A percentile compares a stretch with the other conserved stretches of the same genome.
Evolutionary conservation across 2,888 invertebrate species (phyloP).

Genomic region (Hypomecis punctinalis): DNA sequence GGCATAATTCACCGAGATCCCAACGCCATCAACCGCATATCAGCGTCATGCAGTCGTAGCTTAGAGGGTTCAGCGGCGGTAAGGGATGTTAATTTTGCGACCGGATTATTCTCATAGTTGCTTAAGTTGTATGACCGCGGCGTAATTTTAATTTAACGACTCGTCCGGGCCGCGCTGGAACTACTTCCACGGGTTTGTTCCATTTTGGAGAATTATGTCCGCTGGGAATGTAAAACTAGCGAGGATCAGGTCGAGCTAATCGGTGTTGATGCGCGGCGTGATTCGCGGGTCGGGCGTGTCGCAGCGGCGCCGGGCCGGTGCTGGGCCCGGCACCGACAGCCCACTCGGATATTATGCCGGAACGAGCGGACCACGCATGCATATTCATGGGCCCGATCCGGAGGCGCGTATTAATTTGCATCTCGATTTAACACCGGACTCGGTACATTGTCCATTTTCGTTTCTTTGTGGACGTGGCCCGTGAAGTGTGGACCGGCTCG

Average conservation of each 20-base stretch:
- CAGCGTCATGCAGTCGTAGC: slow-evolving; percentile 44
- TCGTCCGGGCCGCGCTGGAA: slow-evolving; percentile 18
- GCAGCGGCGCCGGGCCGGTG: slow-evolving; percentile 18
- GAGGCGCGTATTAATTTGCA: slow-evolving; percentile 83
- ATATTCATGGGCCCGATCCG: slow-evolving; percentile 80
- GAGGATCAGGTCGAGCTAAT: slow-evolving; percentile 37
- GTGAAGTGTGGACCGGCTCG: slow-evolving; percentile 47
- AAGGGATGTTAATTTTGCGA: slow-evolving; percentile 45
- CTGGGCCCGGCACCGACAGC: slow-evolving; percentile 47
- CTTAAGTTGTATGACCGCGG: slow-evolving; percentile 36
- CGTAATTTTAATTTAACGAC: slow-evolving; percentile 41
- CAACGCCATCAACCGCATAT: slow-evolving; percentile 45
- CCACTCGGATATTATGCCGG: slow-evolving; percentile 76
- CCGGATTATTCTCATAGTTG: slow-evolving; percentile 45
- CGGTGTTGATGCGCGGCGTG: slow-evolving; percentile 41
- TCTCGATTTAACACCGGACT: slow-evolving; percentile 70
- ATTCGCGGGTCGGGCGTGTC: slow-evolving; percentile 25
- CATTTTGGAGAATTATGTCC: slow-evolving; percentile 15
- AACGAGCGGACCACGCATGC: slow-evolving; percentile 70
- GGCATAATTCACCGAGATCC: slow-evolving; percentile 46
- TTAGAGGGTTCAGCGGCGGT: slow-evolving; percentile 39
- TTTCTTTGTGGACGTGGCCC: slow-evolving; percentile 62
- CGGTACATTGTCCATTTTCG: slow-evolving; percentile 72
- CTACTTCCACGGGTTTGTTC: slow-evolving; percentile 17
- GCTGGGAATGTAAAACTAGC: slow-evolving; percentile 19